A percentile compares a stretch with the other conserved stretches of the same genome.
Evolutionary conservation across 2,113 vertebrate genomes (phyloP).

Genomic region (Lophius piscatorius): DNA sequence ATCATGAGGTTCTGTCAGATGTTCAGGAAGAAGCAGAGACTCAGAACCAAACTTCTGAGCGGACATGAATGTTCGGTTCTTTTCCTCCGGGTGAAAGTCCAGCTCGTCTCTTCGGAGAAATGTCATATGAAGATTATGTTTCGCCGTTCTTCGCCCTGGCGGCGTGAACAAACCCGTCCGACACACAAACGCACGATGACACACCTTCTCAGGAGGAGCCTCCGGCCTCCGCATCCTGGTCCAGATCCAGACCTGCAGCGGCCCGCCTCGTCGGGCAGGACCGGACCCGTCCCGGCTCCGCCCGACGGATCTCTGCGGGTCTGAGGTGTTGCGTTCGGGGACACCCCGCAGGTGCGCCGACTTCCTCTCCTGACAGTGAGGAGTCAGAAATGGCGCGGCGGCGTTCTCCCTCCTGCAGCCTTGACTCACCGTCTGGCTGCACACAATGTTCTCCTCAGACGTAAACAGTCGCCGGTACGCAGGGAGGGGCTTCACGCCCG

Average conservation of each 20-base stretch:
- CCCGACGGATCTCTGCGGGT: no score
- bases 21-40: no score
- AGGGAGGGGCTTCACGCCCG: conserved; percentile 20
- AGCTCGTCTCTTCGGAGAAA: neutral
- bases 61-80: no score
- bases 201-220: conserved; percentile 9
- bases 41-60: no score
- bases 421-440: conserved; percentile 40
- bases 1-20: no score
- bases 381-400: neutral
- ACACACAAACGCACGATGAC: conserved; percentile 48
- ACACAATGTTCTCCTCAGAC: conserved; percentile 46
- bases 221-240: conserved; percentile 28
- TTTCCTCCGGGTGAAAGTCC: no score
- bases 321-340: conserved; percentile 37
- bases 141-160: conserved; percentile 19
- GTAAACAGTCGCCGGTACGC: conserved; percentile 7
- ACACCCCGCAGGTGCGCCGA: conserved; percentile 31
- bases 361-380: conserved; percentile 23
- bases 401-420: conserved; percentile 16
- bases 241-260: conserved; percentile 61
- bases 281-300: neutral
- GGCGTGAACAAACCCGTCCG: conserved; percentile 48
- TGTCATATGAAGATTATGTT: conserved; percentile 44
- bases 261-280: conserved; percentile 67